phyloP scores from a whole-genome alignment of 2,113 vertebrate species.

The Rhinogobius similis region DNA sequence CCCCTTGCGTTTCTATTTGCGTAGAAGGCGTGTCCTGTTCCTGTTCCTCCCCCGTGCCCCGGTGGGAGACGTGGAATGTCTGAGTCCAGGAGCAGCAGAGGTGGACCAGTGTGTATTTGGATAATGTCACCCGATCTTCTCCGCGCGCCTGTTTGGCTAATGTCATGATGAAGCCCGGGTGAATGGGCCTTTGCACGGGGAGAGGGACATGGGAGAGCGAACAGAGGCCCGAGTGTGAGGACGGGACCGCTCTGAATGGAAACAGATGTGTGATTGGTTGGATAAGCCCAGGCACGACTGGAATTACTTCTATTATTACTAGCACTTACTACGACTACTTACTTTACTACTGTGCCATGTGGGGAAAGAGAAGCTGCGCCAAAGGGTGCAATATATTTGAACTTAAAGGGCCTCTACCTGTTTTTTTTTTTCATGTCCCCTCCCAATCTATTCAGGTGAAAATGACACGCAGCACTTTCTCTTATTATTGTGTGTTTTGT shows the following conservation, averaged over 20 bases:
- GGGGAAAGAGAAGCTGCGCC: no score
- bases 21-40: constrained; percentile 1
- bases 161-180: constrained; percentile 38
- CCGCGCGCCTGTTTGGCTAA: constrained; percentile 29
- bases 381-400: no score
- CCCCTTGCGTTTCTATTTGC: neutral
- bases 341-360: neutral
- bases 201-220: constrained; percentile 50
- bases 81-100: constrained; percentile 40
- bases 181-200: constrained; percentile 27
- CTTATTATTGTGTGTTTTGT: no score
- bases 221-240: constrained; percentile 25
- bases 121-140: constrained; percentile 40
- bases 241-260: constrained; percentile 41
- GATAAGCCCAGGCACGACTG: neutral
- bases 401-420: no score
- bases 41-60: constrained; percentile 22
- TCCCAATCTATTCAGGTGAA: no score
- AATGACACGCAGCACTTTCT: no score
- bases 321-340: neutral
- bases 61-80: constrained; percentile 57
- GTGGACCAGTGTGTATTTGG: constrained; percentile 59
- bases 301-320: neutral
- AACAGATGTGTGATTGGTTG: constrained; percentile 61
- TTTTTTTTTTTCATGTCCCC: no score